Base-by-base conservation (phyloP, 2,888 invertebrate genomes). In the Coelinius sp. region DNA sequence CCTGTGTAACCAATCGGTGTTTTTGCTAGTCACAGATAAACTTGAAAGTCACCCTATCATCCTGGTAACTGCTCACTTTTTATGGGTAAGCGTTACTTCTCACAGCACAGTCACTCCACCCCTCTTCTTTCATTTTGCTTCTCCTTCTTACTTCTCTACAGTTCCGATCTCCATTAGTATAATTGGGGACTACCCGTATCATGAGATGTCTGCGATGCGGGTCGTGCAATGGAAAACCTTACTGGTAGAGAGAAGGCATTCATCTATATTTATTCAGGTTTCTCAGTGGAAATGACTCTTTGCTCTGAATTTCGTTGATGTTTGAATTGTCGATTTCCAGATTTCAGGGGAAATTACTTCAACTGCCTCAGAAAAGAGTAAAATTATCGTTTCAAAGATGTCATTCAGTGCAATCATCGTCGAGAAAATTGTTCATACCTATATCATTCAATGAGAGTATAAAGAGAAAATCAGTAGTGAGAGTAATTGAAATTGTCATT, bases 151-250 rank as follows among this genome's bases (percentile, higher is more conserved):
- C 68, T 52, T 68, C 49, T 68, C 72, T 72, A 63, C 75, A 67
- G 74, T 73, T 74, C 80, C 81, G 79, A 82, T 84, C 80, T 84
- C 86, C 86, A 87, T 87, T 87, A 87, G 86, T 85, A 85, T 87
- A 87, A 87, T 87, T 87, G 85, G 84, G 80, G 78, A 84, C 82
- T 82, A 83, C 82, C 83, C 82, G 83, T 81, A 84, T 83, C 82
- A 82, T 79, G 79, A 76, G 78, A 78, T 41, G 77, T 66, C 64
- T 75, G 75, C 71, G 74, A 79, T 82, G 81, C 82, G 82, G 83
- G 83, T 77, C 68, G 73, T 71, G 75, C 71, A 79, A 77, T 79
- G 73, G 73, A 73, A 73, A 10, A 46, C 25, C 24, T 4, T 10
- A 27, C 14, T 20, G 69, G 63, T 75, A 17, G 17, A 59, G 35